Evolutionary conservation across 2,113 vertebrate species (phyloP), one percentile per base, ranked within the genome.

Genomic region (Piprites chloris): DNA sequence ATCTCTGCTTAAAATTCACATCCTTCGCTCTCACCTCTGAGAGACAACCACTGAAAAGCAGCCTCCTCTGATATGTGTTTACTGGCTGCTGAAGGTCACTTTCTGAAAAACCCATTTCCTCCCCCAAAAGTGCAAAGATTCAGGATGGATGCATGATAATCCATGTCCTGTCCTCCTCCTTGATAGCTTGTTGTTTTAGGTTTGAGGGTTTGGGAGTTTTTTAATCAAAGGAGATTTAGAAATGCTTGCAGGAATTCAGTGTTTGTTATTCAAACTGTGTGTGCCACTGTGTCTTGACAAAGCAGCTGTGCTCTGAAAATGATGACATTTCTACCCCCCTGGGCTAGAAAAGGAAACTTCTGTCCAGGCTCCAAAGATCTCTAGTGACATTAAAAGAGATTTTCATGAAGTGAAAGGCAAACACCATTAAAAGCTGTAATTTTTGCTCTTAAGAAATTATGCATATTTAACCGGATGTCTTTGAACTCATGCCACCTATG

Each of bases 391-490:
- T 89, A 92, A 90, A 93, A 74, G 85, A 67, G 76, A 90, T 94
- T 97, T 90, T 95, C 94, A 73, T 90, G 76, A 88, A 96, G 97
- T 69, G 72, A 74, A 93, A 95, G 39, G 90, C 93, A 96, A 97
- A 93, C 82, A 92, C 49, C 82, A 93, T 89, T 96, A 91, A 94
- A 91, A 90, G 84, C 89, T 86, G 76, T 87, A 96, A 96, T 95
- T 96, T 96, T 95, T 90, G 66, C 87, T 90, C 84, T 93, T 93
- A 93, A 96, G 86, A 90, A 95, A 90, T 91, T 86, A 90, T 96
- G 95, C 91, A 88, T 96, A 96, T 96, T 97, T 97, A 94, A 93
- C 92, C 78, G 67, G 66, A 87, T 95, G 89, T 85, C 89, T 97
- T 96, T 97, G 95, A 95, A 97, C 92, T 86, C 8, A 2, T 80